Conservation (phyloP, 64 coral and sea anemone species). For the Montipora capricornis region DNA sequence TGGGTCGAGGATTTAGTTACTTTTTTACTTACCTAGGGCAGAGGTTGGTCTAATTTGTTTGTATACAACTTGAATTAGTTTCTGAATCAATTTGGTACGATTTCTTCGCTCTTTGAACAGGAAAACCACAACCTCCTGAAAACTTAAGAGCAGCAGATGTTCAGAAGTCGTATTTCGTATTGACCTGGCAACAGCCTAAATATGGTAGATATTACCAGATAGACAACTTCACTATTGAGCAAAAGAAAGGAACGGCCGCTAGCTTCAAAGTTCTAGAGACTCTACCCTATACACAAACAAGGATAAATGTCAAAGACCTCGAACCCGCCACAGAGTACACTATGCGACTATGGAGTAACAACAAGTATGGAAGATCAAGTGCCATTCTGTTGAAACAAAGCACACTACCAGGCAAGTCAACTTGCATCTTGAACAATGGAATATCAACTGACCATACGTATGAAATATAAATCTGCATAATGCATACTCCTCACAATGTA, state of each 20-base stretch:
- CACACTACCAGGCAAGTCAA: neutral
- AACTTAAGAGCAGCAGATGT: neutral
- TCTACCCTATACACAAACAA: neutral
- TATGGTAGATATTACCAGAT: neutral
- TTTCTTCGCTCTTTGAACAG: neutral
- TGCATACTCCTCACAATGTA: too few relatives aligned
- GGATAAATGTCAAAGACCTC: neutral
- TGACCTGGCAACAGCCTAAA: neutral
- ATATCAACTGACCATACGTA: too few relatives aligned
- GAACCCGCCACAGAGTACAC: slow-evolving; percentile 10
- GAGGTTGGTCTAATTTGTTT: too few relatives aligned
- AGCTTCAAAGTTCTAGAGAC: neutral
- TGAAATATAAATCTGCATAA: too few relatives aligned
- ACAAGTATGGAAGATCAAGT: slow-evolving; percentile 19
- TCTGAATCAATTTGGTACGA: too few relatives aligned
- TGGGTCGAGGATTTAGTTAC: too few relatives aligned
- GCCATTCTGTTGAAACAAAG: neutral
- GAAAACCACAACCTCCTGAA: neutral
- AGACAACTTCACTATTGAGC: neutral
- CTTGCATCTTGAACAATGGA: too few relatives aligned
- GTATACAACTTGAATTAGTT: too few relatives aligned
- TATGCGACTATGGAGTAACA: slow-evolving; percentile 14
- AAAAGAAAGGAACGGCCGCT: neutral
- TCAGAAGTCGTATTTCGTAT: neutral
- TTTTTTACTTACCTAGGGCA: too few relatives aligned